These are phyloP conservation scores for Eupithecia subumbrata DNA, from an alignment of 2,888 invertebrate species.

Conservation along the genomic window DNA sequence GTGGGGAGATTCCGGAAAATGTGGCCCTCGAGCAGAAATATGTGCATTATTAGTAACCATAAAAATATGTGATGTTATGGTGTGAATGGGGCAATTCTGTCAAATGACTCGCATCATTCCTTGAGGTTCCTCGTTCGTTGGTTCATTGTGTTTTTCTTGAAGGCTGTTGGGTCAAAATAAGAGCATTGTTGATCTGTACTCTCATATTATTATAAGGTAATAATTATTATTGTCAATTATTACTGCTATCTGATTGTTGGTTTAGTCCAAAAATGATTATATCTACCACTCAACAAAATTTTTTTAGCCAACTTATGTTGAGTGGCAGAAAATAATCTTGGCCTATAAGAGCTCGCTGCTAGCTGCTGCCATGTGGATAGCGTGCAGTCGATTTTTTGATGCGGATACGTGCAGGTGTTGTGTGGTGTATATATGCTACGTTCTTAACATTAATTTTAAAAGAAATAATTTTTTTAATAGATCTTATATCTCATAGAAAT, in stretches of 20 bases:
- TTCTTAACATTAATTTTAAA: too few species aligned
- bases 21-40: constrained; percentile 10
- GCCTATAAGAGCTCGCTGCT: too few species aligned
- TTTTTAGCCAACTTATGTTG: neutral
- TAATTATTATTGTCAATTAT: neutral
- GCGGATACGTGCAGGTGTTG: too few species aligned
- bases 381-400: too few species aligned
- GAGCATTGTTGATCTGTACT: neutral
- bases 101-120: constrained; percentile 12
- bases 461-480: too few species aligned
- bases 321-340: neutral
- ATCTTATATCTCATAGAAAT: too few species aligned
- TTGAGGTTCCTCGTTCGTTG: neutral
- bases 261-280: too few species aligned
- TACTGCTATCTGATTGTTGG: neutral
- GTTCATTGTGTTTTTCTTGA: constrained; percentile 1
- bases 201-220: neutral
- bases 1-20: constrained; percentile 5
- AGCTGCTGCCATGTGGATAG: too few species aligned
- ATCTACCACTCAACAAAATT: too few species aligned
- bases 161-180: neutral
- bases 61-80: constrained; percentile 15
- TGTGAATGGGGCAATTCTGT: constrained; percentile 8
- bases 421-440: too few species aligned
- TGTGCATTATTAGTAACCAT: constrained; percentile 16